Base-by-base conservation (phyloP, 2,797 vertebrate species). In the Lithobates pipiens region DNA sequence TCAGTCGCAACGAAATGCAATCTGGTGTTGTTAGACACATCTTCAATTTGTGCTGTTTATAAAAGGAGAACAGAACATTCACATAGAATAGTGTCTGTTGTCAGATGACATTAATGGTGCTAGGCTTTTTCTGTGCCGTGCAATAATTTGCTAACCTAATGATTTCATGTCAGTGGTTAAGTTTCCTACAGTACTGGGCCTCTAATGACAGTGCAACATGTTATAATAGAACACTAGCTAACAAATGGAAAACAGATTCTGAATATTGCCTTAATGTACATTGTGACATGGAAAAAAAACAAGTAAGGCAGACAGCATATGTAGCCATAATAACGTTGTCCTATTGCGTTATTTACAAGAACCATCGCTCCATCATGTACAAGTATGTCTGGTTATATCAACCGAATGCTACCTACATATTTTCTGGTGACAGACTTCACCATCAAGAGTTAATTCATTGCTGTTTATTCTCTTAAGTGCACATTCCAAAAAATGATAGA, bases 41-140 rank as follows among this genome's bases (percentile, higher is more conserved):
- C 34, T 70, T 34, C 67, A 50, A 42, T 72, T 83, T 77, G 44
- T 77, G 65, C 57, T 63, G 69, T 84, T 69, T 63, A 78, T 84
- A 72, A 77, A 63, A 78, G 46, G 32, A 44, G 76, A 36, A 34
- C 46, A 72, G 46, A 63, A 34, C n/a, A 27, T 32, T 78, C 34
- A 50, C 25, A 29, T 61, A 77, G 77, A 70, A 71, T 34, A 29
- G 32, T 16, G n/a, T 50, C 32, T 44, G 50, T 78, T 70, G 68
- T 78, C 54, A 63, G 50, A 44, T 84, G 76, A 84, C 83, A 84
- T 72, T 63, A 84, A 84, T 77, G 61, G 39, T 50, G 32, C 44
- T 70, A 44, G 82, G n/a, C 75, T 54, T 15, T 77, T 32, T 63
- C 65, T n/a, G 74, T 67, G n/a, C 36, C 16, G 16, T 34, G 42